phyloP scores from a whole-genome alignment of 2,113 vertebrate species.

The Catharus bicknelli region DNA sequence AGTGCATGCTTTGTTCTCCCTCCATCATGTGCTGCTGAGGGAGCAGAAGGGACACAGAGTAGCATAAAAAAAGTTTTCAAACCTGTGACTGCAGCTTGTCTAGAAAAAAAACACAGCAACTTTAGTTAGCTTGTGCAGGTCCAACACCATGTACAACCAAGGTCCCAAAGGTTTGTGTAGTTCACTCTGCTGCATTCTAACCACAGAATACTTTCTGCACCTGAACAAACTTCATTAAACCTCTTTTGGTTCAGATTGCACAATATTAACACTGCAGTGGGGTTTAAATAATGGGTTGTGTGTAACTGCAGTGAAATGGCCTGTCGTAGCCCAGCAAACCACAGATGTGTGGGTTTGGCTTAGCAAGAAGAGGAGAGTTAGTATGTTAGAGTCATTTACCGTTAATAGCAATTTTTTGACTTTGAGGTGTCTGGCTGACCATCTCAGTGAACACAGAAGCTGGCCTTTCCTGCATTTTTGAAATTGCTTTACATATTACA shows the following conservation, averaged over 20 bases:
- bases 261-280: neutral
- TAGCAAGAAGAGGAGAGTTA: neutral
- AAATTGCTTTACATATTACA: neutral
- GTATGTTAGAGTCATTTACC: neutral
- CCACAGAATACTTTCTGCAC: neutral
- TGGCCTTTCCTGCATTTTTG: neutral
- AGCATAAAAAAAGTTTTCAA: neutral
- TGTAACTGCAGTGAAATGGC: neutral
- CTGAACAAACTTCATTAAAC: neutral
- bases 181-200: neutral
- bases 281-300: neutral
- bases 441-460: neutral
- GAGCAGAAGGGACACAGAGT: neutral
- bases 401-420: neutral
- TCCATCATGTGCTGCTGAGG: neutral
- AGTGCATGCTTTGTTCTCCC: neutral
- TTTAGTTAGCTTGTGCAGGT: neutral
- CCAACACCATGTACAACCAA: neutral
- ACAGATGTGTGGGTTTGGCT: neutral
- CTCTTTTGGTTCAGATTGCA: neutral
- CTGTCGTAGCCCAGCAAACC: neutral
- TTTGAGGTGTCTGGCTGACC: accelerated
- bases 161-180: neutral
- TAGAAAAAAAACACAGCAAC: neutral
- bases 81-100: neutral